A percentile compares a stretch with the other conserved stretches of the same genome.
phyloP scores from a whole-genome alignment of 2,888 invertebrate species.

The Sarcophaga variegata region DNA sequence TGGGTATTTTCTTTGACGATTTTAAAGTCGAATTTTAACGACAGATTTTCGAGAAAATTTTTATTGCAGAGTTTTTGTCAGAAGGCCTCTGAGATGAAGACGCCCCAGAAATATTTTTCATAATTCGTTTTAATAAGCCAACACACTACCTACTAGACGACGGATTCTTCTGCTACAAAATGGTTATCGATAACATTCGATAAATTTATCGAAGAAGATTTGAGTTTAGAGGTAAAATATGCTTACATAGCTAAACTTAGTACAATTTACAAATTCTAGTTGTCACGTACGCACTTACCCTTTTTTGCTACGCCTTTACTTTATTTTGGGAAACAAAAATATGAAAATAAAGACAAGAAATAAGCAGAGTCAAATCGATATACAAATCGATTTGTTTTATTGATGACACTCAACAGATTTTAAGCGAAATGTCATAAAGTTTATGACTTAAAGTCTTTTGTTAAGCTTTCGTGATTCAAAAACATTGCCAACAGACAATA shows the following conservation, averaged over 20 bases:
- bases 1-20: too few relatives aligned
- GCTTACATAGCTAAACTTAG: too few relatives aligned
- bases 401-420: constrained; percentile 78
- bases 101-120: too few relatives aligned
- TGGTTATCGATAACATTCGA: background rate
- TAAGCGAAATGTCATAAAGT: constrained; percentile 80
- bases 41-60: too few relatives aligned
- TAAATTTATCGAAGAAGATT: too few relatives aligned
- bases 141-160: too few relatives aligned
- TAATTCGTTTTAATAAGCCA: too few relatives aligned
- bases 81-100: too few relatives aligned
- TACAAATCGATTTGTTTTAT: constrained; percentile 81
- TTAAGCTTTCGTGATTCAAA: constrained; percentile 70
- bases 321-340: background rate
- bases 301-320: background rate
- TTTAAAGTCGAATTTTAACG: too few relatives aligned
- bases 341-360: constrained; percentile 15
- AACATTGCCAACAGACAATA: constrained; percentile 49
- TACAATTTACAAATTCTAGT: too few relatives aligned
- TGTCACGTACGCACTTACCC: background rate
- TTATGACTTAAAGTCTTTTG: constrained; percentile 81
- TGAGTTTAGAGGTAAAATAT: too few relatives aligned
- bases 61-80: too few relatives aligned
- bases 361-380: constrained; percentile 71
- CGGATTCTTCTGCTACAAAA: background rate